Base-by-base conservation (phyloP, 35 echinoderm and acorn worm genomes). In the Apostichopus japonicus region DNA sequence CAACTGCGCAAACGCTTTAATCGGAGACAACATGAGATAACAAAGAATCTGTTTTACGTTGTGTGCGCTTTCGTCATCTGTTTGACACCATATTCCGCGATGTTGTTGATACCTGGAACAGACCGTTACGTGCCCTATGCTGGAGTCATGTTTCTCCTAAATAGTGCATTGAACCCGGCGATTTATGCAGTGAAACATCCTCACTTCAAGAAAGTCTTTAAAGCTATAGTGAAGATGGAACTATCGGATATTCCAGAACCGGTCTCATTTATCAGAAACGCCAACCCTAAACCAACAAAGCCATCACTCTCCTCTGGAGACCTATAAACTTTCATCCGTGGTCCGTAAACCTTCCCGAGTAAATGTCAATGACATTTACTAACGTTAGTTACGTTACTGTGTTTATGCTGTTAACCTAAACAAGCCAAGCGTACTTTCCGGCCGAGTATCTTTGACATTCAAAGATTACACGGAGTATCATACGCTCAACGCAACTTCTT, bases 121-220 rank as follows among this genome's bases (percentile, higher is more conserved):
- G 95, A 90, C 77, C 54, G 57, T 8, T 93, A 90, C 72, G 87
- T 91, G 24, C 95, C 95, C 23, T 96, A 93, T 21, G 92, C 92
- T 4, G 95, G 71, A 17, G 78, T 91, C 6, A 33, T 93, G 21
- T 86, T 96, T 51, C 88, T 93, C 27, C 71, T 91, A 1, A 96
- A 94, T 55, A 94, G 92, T 70, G 93, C 91, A 23, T 19, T 96
- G 24, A 96, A 96, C 56, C 95, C 95, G 6, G 77, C 92, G 19
- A 91, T 96, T n/a, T 96, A 96, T n/a, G 95, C 95, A 10, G 86
- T 92, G 2, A 96, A 96, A 72, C 95, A 96, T 79, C 95, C 95
- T 2, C 88, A 93, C 80, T 96, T 96, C 54, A 96, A 96, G 72
- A 80, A 17, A 65, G 92, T 96, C 1, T 94, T 96, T 33, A 90